Base-by-base conservation (phyloP, 2,888 invertebrate genomes). In the Zaprionus bogoriensis region DNA sequence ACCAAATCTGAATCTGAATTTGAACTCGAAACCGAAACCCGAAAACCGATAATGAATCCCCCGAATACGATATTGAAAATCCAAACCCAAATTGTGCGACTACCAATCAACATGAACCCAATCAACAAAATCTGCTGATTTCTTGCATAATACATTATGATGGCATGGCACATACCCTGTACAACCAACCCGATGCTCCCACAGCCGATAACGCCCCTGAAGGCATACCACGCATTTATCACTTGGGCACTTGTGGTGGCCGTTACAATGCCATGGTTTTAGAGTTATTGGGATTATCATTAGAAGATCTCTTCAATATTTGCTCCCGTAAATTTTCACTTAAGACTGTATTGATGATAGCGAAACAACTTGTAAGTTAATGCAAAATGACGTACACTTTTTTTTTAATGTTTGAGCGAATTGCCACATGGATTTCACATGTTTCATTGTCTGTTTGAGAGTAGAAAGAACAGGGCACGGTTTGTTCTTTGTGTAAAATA, bases 211-310 rank as follows among this genome's bases (percentile, higher is more conserved):
- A 87, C 83, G 88, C 89, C 78, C 90, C 93, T 94, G 99, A 99
- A 92, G 99, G 99, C 89, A 95, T 99, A 91, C 99, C 99, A 82
- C 98, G 98, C 93, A 98, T 99, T 88, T 99, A 98, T 93, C 99
- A 99, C 93, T 99, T 99, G 93, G 99, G 99, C 80, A 99, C 99
- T 85, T 99, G 99, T 93, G 90, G 90, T 90, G 99, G 99, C 90
- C 99, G 99, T 94, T 99, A 99, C 94, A 99, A 99, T 93, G 99
- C 99, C 89, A 94, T 99, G 92, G 99, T 99, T 89, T 98, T 99
- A 97, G 99, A 99, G 93, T 94, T 99, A 87, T 94, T 99, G 89
- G 99, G 99, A 86, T 99, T 99, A 86, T 98, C 98, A 92, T 94
- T 99, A 90, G 99, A 99, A 93, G 99, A 99, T 92, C 95, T 99